These are phyloP conservation scores for Aphis craccivora DNA, from an alignment of 1,140 invertebrate genomes.

Conservation along the genomic window DNA sequence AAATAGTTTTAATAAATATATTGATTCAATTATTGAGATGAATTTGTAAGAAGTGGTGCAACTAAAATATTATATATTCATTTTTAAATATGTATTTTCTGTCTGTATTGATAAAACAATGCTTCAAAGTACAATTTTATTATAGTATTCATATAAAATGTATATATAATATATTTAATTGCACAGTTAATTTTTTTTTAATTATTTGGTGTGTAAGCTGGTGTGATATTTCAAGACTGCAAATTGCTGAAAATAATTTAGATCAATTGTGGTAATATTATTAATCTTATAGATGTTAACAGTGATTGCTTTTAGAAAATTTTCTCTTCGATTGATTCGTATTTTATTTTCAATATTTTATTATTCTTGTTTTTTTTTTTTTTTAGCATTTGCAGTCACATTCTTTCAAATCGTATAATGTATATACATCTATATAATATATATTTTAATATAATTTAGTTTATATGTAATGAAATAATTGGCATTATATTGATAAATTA, in stretches of 20 bases:
- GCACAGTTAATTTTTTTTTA: not conserved
- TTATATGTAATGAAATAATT: not conserved
- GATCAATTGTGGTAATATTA: not conserved
- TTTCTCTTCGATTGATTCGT: not conserved
- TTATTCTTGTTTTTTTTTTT: not conserved
- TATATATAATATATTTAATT: not conserved
- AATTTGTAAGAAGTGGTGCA: not conserved
- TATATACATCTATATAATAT: no score
- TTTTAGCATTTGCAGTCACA: not conserved
- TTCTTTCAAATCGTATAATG: not conserved
- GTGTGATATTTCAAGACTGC: constrained; percentile 47
- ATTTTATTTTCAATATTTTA: not conserved
- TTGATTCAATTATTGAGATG: not conserved
- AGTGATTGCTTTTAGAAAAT: not conserved
- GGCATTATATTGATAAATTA: not conserved
- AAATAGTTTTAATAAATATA: not conserved
- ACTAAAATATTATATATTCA: constrained; percentile 6
- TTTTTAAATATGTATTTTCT: not conserved
- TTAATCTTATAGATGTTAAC: not conserved
- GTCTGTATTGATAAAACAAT: not conserved
- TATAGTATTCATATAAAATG: not conserved
- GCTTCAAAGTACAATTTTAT: constrained; percentile 13
- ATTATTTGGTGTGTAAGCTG: not conserved
- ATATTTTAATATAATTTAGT: not conserved
- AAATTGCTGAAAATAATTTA: constrained; percentile 24